Evolutionary conservation across 2,888 invertebrate species (phyloP), one percentile per base, ranked within the genome.

Genomic region (Pecten maximus): DNA sequence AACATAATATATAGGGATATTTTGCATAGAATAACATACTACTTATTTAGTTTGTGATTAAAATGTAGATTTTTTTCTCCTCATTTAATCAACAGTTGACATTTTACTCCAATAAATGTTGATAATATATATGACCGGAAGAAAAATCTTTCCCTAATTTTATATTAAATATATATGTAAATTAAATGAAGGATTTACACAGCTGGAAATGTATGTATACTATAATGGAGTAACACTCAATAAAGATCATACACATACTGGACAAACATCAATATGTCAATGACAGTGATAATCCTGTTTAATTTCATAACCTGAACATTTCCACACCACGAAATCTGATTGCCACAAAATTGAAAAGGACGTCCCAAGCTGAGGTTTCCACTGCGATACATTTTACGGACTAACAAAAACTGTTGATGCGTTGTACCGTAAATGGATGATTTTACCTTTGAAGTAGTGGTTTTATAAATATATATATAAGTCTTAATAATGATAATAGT

Each of bases 131-230:
- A 3, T 74, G 74, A 3, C 74, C 74, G 74, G 74, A 74, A 74
- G 74, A 74, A 74, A 35, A 35, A 10, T 74, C 74, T 15, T 60
- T 60, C 60, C 60, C 60, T 74, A 35, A 35, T 74, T 74, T 28
- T 28, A 28, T 28, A 74, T 74, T 28, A 74, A 35, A 74, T 74
- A 74, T 74, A 74, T 74, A 74, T 74, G 74, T 35, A 74, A 74
- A 74, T 74, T 74, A 74, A 74, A 35, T 74, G 74, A 74, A 44
- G 74, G 28, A 74, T 35, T 74, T 74, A 35, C 74, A 74, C 74
- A 74, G 74, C 74, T 35, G 74, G 74, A 74, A 74, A 10, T 74
- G 35, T 28, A 12, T 74, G 74, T 74, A 74, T 74, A 74, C 74
- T 35, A 35, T 74, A 28, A 74, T 74, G 23, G 28, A 74, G 74